phyloP scores from a whole-genome alignment of 2,797 vertebrate genomes.

The Malurus leucopterus region DNA sequence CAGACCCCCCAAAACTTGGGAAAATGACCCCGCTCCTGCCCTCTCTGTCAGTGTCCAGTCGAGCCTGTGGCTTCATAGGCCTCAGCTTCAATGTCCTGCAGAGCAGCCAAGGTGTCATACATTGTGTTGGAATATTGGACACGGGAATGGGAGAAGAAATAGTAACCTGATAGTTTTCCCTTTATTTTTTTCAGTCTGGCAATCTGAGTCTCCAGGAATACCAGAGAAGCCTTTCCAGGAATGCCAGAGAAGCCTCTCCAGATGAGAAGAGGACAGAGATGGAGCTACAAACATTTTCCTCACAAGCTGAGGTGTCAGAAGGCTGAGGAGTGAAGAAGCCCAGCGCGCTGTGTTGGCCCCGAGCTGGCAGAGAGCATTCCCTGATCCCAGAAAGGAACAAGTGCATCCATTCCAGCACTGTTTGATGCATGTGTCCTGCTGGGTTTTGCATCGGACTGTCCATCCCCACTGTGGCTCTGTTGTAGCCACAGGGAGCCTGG shows the following conservation, averaged over 20 bases:
- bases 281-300: neutral
- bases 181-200: neutral
- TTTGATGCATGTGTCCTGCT: neutral
- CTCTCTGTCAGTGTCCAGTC: neutral
- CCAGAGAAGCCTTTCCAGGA: neutral
- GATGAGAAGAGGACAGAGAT: neutral
- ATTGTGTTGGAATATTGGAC: accelerated
- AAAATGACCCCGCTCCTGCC: neutral
- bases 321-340: neutral
- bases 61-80: neutral
- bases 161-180: neutral
- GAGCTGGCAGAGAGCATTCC: neutral
- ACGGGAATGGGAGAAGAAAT: neutral
- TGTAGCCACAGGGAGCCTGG: neutral
- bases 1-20: neutral
- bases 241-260: neutral
- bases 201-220: neutral
- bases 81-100: neutral
- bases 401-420: neutral
- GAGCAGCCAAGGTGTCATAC: neutral
- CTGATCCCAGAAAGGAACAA: neutral
- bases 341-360: neutral
- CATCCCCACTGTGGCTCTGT: neutral
- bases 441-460: neutral
- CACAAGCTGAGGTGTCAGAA: neutral